phyloP scores from a whole-genome alignment of 2,888 invertebrate genomes.

The Parapristionchus giblindavisi region DNA sequence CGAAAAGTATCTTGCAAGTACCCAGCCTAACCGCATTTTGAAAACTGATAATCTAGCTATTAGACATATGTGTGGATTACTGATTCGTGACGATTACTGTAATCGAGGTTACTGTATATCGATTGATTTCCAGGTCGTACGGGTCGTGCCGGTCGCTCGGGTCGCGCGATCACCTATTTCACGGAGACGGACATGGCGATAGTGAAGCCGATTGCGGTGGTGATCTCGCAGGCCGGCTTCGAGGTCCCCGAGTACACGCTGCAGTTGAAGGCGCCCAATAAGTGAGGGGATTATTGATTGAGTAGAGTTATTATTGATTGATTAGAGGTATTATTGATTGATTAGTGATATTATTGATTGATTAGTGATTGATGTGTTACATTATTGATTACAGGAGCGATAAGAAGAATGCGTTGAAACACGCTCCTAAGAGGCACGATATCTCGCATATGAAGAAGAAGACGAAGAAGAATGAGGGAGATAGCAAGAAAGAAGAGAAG shows the following conservation, averaged over 20 bases:
- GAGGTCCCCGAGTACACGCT: constrained; percentile 91
- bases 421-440: constrained; percentile 56
- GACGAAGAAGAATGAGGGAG: constrained; percentile 18
- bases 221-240: constrained; percentile 90
- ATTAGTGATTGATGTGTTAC: no score
- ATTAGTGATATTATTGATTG: no score
- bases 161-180: constrained; percentile 91
- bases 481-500: constrained; percentile 10
- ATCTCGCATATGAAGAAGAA: constrained; percentile 47
- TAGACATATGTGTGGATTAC: no score
- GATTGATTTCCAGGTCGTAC: constrained; percentile 79
- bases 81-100: background rate
- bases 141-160: constrained; percentile 88
- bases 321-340: no score
- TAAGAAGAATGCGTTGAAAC: constrained; percentile 54
- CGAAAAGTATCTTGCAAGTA: no score
- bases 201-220: constrained; percentile 87
- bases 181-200: constrained; percentile 85
- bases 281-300: constrained; percentile 57
- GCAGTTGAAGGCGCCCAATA: constrained; percentile 70
- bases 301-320: no score
- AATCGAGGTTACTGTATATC: background rate
- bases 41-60: background rate
- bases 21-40: no score
- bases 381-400: constrained; percentile 55